Conservation (phyloP, 2,888 invertebrate species). For the Glyphotaelius pellucidus region DNA sequence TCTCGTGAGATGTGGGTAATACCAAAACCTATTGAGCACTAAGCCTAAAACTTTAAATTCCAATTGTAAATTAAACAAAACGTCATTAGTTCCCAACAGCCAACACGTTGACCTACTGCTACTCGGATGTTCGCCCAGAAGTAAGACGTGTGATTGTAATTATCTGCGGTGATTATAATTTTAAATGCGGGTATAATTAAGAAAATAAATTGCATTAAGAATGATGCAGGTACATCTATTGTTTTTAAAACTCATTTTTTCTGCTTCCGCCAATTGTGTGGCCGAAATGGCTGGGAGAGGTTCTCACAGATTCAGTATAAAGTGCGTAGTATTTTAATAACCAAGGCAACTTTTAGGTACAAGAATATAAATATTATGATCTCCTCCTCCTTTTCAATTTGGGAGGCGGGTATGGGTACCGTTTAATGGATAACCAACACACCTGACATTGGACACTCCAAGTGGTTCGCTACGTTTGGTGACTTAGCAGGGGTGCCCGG, state of each 20-base stretch:
- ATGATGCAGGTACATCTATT: conserved; percentile 41
- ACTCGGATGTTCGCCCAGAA: neutral
- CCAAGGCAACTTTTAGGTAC: neutral
- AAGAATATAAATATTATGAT: no score
- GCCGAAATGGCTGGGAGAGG: conserved; percentile 4
- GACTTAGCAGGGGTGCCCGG: no score
- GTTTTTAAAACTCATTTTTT: conserved; percentile 31
- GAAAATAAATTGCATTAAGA: conserved; percentile 38
- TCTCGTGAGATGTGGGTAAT: neutral
- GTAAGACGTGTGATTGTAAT: neutral
- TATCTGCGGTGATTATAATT: neutral
- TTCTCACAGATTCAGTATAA: conserved; percentile 34
- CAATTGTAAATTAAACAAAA: neutral
- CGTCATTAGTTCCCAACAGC: neutral
- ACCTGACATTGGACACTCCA: no score
- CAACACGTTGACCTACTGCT: neutral
- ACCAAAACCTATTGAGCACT: neutral
- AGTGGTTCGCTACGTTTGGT: no score
- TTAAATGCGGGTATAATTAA: conserved; percentile 34
- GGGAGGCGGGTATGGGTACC: no score
- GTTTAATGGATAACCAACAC: no score
- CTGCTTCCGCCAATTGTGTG: conserved; percentile 47
- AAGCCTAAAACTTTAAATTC: neutral
- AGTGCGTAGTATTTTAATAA: conserved; percentile 29
- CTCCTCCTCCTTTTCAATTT: no score